Evolutionary conservation across 2,888 invertebrate species (phyloP).

Genomic region (Agapostemon virescens): DNA sequence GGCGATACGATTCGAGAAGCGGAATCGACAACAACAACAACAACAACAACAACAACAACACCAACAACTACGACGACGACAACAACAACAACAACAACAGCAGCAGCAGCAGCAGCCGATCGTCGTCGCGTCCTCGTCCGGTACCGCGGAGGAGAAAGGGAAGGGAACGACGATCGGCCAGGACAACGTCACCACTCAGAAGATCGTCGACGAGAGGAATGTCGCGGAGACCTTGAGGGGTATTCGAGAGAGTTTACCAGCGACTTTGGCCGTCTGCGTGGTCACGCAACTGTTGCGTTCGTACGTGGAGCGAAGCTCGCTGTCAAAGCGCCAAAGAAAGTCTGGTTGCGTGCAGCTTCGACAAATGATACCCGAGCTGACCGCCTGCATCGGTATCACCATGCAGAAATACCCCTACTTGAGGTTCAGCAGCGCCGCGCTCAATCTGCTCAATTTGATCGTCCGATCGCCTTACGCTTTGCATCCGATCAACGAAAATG

Average conservation of each 20-base stretch:
- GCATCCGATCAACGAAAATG: constrained; percentile 73
- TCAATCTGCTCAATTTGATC: constrained; percentile 74
- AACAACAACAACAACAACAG: neutral
- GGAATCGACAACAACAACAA: constrained; percentile 54
- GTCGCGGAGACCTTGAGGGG: constrained; percentile 61
- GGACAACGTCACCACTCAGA: constrained; percentile 36
- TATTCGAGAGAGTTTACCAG: constrained; percentile 73
- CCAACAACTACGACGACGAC: constrained; percentile 57
- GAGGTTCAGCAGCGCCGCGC: constrained; percentile 74
- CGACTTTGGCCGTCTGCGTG: constrained; percentile 75
- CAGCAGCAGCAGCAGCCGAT: neutral
- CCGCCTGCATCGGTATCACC: constrained; percentile 72
- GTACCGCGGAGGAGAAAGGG: constrained; percentile 47
- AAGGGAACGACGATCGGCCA: constrained; percentile 23
- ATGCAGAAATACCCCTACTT: constrained; percentile 74
- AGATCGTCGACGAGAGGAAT: constrained; percentile 54
- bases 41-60: neutral
- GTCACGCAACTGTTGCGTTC: constrained; percentile 74
- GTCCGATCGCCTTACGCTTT: constrained; percentile 72
- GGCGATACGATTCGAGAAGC: constrained; percentile 61
- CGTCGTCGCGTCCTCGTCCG: neutral
- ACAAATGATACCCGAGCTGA: constrained; percentile 75
- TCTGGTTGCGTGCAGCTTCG: constrained; percentile 72
- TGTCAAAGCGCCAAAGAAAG: constrained; percentile 62
- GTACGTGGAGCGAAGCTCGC: constrained; percentile 51